Evolutionary conservation across 2,888 invertebrate species (phyloP).

Genomic region (Euspilapteryx auroguttella): DNA sequence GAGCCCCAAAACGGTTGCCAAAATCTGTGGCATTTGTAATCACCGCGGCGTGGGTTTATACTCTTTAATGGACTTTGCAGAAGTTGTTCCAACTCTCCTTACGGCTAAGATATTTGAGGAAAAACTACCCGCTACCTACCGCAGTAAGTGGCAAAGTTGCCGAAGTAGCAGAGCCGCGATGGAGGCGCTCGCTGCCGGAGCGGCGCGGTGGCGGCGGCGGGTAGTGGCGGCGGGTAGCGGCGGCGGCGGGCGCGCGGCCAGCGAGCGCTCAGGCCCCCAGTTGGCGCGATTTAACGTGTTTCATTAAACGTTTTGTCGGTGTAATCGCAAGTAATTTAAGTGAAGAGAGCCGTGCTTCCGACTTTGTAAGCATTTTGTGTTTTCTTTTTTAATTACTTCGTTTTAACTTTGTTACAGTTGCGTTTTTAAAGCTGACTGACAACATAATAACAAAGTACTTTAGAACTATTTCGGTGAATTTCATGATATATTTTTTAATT

Average conservation of each 20-base stretch:
- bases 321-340: conserved; percentile 61
- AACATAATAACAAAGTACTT: conserved; percentile 56
- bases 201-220: conserved; percentile 9
- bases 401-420: conserved; percentile 57
- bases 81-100: conserved; percentile 59
- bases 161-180: conserved; percentile 30
- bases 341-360: conserved; percentile 59
- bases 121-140: conserved; percentile 50
- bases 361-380: conserved; percentile 61
- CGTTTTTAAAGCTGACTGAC: conserved; percentile 58
- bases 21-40: conserved; percentile 53
- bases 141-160: conserved; percentile 49
- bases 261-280: conserved; percentile 29
- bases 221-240: conserved; percentile 14
- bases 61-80: conserved; percentile 55
- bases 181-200: conserved; percentile 6
- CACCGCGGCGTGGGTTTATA: conserved; percentile 48
- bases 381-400: conserved; percentile 62
- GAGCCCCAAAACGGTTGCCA: conserved; percentile 36
- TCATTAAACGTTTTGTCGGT: conserved; percentile 60
- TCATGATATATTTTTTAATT: too few species aligned
- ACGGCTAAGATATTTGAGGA: conserved; percentile 57
- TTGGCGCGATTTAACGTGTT: conserved; percentile 57
- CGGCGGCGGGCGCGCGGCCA: conserved; percentile 13
- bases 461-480: conserved; percentile 49